Percentiles rank a stretch among this genome's conserved stretches.
Evolutionary conservation across 2,113 vertebrate species (phyloP).

Genomic region (Morphnarchus princeps): DNA sequence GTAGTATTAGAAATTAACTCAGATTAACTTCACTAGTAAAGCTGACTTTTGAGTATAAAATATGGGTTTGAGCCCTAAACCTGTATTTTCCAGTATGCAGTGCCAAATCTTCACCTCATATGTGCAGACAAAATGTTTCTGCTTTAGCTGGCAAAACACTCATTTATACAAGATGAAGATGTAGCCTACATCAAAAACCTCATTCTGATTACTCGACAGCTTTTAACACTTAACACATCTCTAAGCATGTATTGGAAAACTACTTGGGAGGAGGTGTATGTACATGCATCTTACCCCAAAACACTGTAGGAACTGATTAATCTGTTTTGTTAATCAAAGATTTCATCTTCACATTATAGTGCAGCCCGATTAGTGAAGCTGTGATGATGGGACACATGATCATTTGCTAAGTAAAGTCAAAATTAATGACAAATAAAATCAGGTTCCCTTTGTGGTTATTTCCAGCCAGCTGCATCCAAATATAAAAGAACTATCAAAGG

Average conservation of each 20-base stretch:
- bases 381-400: conserved; percentile 16
- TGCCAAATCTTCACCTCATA: neutral
- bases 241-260: conserved; percentile 36
- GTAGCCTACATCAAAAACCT: conserved; percentile 41
- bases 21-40: neutral
- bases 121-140: neutral
- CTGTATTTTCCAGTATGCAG: neutral
- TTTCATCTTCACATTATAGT: conserved; percentile 63
- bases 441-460: conserved; percentile 74
- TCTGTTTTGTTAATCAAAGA: conserved; percentile 65
- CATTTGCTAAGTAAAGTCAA: conserved; percentile 70
- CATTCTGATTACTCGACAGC: conserved; percentile 1
- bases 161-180: neutral
- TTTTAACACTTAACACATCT: conserved; percentile 50
- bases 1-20: neutral
- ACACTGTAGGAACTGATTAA: conserved; percentile 55
- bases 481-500: conserved; percentile 78
- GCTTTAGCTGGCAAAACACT: neutral
- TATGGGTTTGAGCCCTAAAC: neutral
- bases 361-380: conserved; percentile 55
- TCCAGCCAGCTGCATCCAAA: conserved; percentile 73
- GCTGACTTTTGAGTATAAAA: neutral
- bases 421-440: conserved; percentile 78
- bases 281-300: neutral
- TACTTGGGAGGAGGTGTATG: conserved; percentile 37